phyloP scores from a whole-genome alignment of 2,797 vertebrate species.

The Pipistrellus nathusii region DNA sequence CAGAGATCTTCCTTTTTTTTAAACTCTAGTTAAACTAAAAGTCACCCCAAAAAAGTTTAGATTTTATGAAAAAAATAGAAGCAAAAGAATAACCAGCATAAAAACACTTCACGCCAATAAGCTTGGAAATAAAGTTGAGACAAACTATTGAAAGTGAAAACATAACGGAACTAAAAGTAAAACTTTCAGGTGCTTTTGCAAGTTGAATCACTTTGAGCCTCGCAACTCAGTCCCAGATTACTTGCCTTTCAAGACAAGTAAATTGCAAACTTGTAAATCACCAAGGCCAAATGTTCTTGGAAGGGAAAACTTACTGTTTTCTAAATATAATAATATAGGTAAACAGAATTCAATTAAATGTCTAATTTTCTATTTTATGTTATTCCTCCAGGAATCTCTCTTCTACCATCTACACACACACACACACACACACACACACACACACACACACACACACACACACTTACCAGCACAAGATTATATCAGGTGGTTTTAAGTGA shows the following conservation, averaged over 20 bases:
- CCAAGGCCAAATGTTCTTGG: neutral
- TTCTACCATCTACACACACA: neutral
- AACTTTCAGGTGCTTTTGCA: neutral
- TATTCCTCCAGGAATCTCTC: neutral
- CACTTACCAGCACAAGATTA: neutral
- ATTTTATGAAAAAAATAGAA: constrained; percentile 57
- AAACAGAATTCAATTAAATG: neutral
- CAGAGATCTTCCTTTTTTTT: constrained; percentile 31
- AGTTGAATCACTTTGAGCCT: neutral
- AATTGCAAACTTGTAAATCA: neutral
- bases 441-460: neutral
- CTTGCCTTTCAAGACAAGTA: neutral
- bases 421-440: neutral
- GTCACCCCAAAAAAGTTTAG: constrained; percentile 34
- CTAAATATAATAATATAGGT: neutral
- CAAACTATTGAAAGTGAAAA: neutral
- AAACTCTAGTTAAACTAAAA: constrained; percentile 4
- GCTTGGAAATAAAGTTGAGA: constrained; percentile 1
- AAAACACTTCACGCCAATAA: neutral
- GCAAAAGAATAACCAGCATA: neutral
- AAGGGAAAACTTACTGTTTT: constrained; percentile 8
- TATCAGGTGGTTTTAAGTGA: neutral
- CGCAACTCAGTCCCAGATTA: neutral
- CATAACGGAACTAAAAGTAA: neutral
- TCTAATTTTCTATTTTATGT: neutral